Evolutionary conservation across 2,113 vertebrate species (phyloP).

Genomic region (Rafetus swinhoei): DNA sequence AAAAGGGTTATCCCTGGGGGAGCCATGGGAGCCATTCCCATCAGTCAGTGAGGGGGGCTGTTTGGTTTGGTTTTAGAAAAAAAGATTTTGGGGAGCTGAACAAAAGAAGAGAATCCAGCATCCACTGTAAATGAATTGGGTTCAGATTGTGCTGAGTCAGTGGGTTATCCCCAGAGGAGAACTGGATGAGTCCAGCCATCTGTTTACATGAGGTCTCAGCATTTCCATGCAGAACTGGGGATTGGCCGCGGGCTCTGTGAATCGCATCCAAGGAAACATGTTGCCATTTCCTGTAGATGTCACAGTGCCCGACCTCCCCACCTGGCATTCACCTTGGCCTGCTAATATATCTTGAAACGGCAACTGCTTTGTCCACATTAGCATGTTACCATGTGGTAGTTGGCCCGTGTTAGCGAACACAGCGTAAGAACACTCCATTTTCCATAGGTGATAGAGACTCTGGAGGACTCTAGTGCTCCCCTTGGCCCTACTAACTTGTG

Average conservation of each 20-base stretch:
- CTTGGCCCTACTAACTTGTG: not conserved
- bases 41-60: slow-evolving; percentile 40
- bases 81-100: not conserved
- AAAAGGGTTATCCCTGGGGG: slow-evolving; percentile 45
- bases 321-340: not conserved
- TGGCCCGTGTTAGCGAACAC: not conserved
- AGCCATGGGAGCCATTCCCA: slow-evolving; percentile 68
- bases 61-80: slow-evolving; percentile 39
- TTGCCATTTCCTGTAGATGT: not conserved
- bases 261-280: not conserved
- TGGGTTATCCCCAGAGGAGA: not conserved
- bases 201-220: not conserved
- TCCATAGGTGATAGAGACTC: no score
- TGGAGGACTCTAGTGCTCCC: not conserved
- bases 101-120: not conserved
- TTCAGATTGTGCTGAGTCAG: not conserved
- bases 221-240: not conserved
- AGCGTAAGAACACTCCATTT: not conserved
- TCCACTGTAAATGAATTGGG: not conserved
- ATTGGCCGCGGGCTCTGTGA: not conserved
- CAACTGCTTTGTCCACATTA: fast-evolving
- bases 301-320: not conserved
- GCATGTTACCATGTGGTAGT: not conserved
- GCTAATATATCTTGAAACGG: fast-evolving
- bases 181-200: not conserved